Percentiles rank a stretch among this genome's conserved stretches.
These are phyloP conservation scores for Drosophila burlai DNA, from an alignment of 1,140 invertebrate genomes.

Conservation along the genomic window DNA sequence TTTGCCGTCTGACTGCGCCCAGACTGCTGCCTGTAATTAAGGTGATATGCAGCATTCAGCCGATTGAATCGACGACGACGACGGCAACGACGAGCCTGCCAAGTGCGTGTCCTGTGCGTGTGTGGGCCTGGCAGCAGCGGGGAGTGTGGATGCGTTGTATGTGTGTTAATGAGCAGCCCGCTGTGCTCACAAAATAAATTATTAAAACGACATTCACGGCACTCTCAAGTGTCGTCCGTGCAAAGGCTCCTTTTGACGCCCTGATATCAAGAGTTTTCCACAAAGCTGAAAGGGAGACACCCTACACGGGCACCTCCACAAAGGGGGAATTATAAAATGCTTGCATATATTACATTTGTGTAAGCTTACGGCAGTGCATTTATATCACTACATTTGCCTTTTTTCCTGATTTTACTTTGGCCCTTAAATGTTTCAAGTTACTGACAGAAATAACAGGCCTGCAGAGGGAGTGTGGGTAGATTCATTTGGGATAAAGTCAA, in stretches of 20 bases:
- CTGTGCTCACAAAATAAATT: slow-evolving; percentile 76
- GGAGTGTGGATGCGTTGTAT: slow-evolving; percentile 20
- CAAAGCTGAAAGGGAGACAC: slow-evolving; percentile 16
- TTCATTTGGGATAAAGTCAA: not conserved
- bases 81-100: slow-evolving; percentile 39
- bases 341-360: slow-evolving; percentile 17
- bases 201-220: slow-evolving; percentile 71
- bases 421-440: slow-evolving; percentile 2
- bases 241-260: slow-evolving; percentile 45
- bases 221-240: slow-evolving; percentile 47
- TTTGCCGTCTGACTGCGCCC: slow-evolving; percentile 79
- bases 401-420: not conserved
- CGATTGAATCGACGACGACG: slow-evolving; percentile 57
- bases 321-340: slow-evolving; percentile 29
- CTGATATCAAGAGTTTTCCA: slow-evolving; percentile 29
- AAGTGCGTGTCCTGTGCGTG: slow-evolving; percentile 77
- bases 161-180: slow-evolving; percentile 78
- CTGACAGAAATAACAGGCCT: not conserved
- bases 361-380: not conserved
- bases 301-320: slow-evolving; percentile 2
- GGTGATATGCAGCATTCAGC: slow-evolving; percentile 76
- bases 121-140: not conserved
- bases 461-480: too few species aligned
- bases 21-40: slow-evolving; percentile 82
- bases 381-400: slow-evolving; percentile 4